A percentile compares a stretch with the other conserved stretches of the same genome.
These are phyloP conservation scores for Bradypus variegatus DNA, from an alignment of 2,797 vertebrate species.

Conservation along the genomic window DNA sequence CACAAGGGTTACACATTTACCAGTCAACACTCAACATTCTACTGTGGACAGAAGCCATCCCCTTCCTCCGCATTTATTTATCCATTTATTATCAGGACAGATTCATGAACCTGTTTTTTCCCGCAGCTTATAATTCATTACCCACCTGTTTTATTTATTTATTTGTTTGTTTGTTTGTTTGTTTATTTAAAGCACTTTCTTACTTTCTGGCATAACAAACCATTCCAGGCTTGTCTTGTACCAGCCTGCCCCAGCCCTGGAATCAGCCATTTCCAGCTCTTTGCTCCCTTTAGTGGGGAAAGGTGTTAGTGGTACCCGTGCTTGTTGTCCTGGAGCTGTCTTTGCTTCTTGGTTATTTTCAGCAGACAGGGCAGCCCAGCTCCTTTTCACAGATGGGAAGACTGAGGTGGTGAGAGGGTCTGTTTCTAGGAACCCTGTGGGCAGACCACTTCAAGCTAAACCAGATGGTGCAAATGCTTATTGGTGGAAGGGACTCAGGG, in stretches of 20 bases:
- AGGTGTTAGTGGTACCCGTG: not conserved
- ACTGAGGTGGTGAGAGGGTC: not conserved
- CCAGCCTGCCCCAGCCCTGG: not conserved
- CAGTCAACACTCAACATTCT: not conserved
- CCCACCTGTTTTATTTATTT: no score
- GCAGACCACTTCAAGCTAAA: not conserved
- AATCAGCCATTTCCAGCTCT: not conserved
- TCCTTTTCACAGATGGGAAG: not conserved
- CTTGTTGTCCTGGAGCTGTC: not conserved
- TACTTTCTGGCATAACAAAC: not conserved
- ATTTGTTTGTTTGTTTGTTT: not conserved
- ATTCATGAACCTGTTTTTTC: not conserved
- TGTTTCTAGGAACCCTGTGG: not conserved
- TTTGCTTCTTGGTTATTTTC: not conserved
- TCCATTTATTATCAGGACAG: not conserved
- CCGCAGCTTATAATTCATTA: not conserved
- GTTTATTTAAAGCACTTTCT: not conserved
- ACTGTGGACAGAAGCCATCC: not conserved
- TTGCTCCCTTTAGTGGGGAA: no score
- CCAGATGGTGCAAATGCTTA: not conserved
- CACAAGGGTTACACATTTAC: not conserved
- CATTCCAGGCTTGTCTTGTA: not conserved
- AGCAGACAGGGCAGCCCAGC: not conserved
- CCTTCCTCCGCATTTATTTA: not conserved
- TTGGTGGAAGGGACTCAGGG: not conserved